phyloP scores from a whole-genome alignment of 2,797 vertebrate species.

The Coendou prehensilis region DNA sequence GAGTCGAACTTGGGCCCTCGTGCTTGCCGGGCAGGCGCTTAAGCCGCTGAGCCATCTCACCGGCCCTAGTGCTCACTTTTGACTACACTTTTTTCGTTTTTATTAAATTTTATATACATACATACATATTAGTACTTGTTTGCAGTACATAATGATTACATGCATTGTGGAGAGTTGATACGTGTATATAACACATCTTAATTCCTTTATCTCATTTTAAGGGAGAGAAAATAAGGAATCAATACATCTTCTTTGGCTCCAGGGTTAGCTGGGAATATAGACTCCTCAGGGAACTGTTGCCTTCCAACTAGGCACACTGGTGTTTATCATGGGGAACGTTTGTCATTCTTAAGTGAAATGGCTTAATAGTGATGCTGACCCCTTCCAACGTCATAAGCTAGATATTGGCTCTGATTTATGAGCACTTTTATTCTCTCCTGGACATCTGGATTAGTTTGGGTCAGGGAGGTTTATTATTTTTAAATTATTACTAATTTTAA shows the following conservation, averaged over 20 bases:
- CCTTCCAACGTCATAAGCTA: not conserved
- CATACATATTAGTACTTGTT: not conserved
- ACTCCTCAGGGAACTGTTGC: not conserved
- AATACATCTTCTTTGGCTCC: not conserved
- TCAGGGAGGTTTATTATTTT: not conserved
- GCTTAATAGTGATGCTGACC: not conserved
- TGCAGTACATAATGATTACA: not conserved
- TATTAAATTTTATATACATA: not conserved
- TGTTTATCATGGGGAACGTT: not conserved
- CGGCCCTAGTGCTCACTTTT: not conserved
- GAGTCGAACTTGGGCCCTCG: too few species aligned
- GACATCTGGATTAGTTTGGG: not conserved
- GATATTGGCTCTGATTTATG: not conserved
- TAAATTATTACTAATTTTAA: not conserved
- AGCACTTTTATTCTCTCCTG: not conserved
- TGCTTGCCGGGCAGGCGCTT: too few species aligned
- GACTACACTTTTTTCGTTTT: not conserved
- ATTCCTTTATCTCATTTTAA: not conserved
- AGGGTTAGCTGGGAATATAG: not conserved
- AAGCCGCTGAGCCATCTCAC: too few species aligned
- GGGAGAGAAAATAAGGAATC: slow-evolving; percentile 7
- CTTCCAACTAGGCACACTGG: not conserved
- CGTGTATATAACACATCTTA: not conserved
- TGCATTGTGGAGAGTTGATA: not conserved
- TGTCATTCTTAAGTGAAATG: not conserved